Conservation (phyloP, 2,888 invertebrate species). For the Gari tellinella region DNA sequence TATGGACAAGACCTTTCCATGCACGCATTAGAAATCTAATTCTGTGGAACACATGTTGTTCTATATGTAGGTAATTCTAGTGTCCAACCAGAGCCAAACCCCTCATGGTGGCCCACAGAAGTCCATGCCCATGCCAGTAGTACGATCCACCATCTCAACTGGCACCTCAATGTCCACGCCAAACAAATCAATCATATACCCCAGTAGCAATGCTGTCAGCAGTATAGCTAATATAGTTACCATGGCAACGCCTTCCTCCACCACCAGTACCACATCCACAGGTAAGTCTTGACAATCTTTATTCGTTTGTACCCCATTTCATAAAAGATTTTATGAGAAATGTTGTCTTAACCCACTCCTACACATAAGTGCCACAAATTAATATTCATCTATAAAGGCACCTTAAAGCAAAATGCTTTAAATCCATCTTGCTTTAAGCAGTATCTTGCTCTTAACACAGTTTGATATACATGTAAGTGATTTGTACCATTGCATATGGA, state of each 20-base stretch:
- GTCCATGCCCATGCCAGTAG: slow-evolving; percentile 74
- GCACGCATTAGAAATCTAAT: no score
- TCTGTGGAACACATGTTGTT: no score
- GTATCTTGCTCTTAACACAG: no score
- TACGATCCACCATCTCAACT: slow-evolving; percentile 71
- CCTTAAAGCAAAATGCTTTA: no score
- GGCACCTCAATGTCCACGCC: slow-evolving; percentile 56
- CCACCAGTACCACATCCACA: slow-evolving; percentile 62
- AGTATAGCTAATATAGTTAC: slow-evolving; percentile 72
- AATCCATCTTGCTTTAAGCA: no score
- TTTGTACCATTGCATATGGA: no score
- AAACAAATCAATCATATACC: slow-evolving; percentile 54
- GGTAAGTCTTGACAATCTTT: slow-evolving; percentile 61
- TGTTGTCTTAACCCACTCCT: no score
- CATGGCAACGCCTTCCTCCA: slow-evolving; percentile 68
- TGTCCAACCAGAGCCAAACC: slow-evolving; percentile 77
- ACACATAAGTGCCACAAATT: no score
- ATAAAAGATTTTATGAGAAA: neutral
- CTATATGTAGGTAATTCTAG: slow-evolving; percentile 77
- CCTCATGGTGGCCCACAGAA: slow-evolving; percentile 70
- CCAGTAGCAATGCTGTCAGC: slow-evolving; percentile 47
- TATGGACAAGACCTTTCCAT: no score
- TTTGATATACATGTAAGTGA: no score
- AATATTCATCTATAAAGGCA: neutral
- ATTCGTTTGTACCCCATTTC: neutral